phyloP scores from a whole-genome alignment of 2,113 vertebrate genomes.

The Hystrix brachyura region DNA sequence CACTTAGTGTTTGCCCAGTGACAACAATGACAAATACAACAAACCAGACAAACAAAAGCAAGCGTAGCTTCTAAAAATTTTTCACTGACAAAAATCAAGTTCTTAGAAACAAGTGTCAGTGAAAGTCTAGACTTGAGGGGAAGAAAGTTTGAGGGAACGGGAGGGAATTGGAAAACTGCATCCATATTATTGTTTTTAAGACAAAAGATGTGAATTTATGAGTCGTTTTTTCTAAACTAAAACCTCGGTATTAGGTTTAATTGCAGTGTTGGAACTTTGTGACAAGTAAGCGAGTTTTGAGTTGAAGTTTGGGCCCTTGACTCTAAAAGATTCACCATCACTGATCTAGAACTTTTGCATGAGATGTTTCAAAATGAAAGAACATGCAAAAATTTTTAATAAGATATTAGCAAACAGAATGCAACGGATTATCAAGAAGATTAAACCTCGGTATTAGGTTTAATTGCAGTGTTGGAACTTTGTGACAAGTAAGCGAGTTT shows the following conservation, averaged over 20 bases:
- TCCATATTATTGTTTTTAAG: neutral
- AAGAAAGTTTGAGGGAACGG: too few species aligned
- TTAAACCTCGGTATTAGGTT: too few species aligned
- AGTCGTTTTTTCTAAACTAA: neutral
- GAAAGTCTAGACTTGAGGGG: neutral
- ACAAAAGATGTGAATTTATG: neutral
- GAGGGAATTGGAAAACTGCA: neutral
- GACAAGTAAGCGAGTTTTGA: neutral
- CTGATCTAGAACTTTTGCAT: neutral
- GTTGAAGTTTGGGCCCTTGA: neutral
- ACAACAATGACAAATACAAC: neutral
- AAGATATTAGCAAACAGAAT: too few species aligned
- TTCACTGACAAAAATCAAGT: constrained; percentile 38
- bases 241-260: neutral
- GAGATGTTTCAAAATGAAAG: neutral
- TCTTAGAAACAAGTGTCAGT: neutral
- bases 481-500: neutral
- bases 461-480: too few species aligned
- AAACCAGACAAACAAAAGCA: neutral
- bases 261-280: neutral
- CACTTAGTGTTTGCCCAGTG: neutral
- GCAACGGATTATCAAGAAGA: too few species aligned
- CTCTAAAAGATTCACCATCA: neutral
- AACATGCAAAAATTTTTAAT: too few species aligned
- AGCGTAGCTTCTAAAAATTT: neutral